Evolutionary conservation across 2,113 vertebrate genomes (phyloP), one percentile per base, ranked within the genome.

Genomic region (Fukomys damarensis): DNA sequence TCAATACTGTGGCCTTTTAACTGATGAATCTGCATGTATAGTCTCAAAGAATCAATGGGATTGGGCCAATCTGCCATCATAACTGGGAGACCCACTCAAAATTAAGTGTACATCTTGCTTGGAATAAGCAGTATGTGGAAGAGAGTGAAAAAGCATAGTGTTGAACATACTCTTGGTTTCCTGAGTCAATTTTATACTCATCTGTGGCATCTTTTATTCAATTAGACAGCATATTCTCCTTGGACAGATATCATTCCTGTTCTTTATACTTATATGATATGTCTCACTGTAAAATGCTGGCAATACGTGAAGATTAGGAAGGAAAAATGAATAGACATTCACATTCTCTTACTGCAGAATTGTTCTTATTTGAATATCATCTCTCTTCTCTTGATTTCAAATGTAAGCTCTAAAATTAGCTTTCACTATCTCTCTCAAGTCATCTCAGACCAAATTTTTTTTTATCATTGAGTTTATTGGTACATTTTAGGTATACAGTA

Each of bases 381-480:
- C 4, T 56, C 22, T 72, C 12, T 93, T 56, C 20, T 68, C 16
- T 63, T 41, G 41, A 66, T 86, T 96, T 94, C 30, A 86, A 46
- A 87, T 54, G 4, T 52, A 74, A 96, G 38, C 49, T 30, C 9
- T 76, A 63, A 86, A 86, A 65, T 30, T 65, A 58, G n/a, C 65
- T 95, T 92, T 66, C 79, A 89, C 11, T 35, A 38, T 93, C 3
- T 80, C 32, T 93, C 30, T 12, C 14, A 41, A 93, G 93, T 81
- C 17, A 92, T 89, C 56, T 96, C 19, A 91, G 20, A 63, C 10
- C 46, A 83, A 28, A n/a, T n/a, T n/a, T n/a, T n/a, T n/a, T n/a
- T n/a, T n/a, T n/a, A n/a, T n/a, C n/a, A 54, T 54, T 54, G 52
- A 54, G 7, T 54, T 54, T n/a, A n/a, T 54, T 54, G 52, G 52